Conservation (phyloP, 53 echinoderm and acorn worm species). For the Holothuria leucospilota region DNA sequence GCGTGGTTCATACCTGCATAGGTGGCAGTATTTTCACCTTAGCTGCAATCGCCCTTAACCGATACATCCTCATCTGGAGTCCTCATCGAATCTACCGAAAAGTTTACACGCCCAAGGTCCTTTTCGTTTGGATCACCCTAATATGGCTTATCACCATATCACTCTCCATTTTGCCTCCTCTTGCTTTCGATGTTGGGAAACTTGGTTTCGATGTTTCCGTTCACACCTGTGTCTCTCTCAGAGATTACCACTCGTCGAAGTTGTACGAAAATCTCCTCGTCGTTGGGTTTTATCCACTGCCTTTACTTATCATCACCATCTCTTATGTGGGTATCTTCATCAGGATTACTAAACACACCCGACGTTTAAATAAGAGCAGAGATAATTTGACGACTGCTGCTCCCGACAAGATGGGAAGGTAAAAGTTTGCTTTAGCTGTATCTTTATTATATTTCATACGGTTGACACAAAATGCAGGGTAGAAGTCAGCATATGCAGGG, state of each 20-base stretch:
- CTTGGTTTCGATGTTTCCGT: conserved; percentile 3
- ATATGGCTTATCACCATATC: conserved; percentile 5
- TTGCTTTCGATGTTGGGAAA: conserved; percentile 21
- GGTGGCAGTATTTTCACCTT: conserved; percentile 4
- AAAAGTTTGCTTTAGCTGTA: background rate
- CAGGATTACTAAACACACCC: background rate
- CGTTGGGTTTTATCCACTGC: background rate
- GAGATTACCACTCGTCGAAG: background rate
- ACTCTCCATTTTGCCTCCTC: background rate
- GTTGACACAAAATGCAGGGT: background rate
- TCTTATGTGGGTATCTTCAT: background rate
- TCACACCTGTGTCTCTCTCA: background rate
- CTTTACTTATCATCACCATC: background rate
- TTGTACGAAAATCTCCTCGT: background rate
- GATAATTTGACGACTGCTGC: background rate
- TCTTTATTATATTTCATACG: background rate
- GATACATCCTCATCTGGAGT: conserved; percentile 1
- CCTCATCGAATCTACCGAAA: background rate
- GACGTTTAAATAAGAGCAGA: background rate
- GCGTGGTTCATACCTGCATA: background rate
- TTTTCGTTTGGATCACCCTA: background rate
- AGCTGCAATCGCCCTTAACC: conserved; percentile 16
- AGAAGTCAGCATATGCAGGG: too few relatives aligned
- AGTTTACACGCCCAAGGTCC: background rate
- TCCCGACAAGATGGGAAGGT: background rate